phyloP scores from a whole-genome alignment of 30 jellyfish, hydroid and myxozoan genomes.

The Pseudorhiza aurosa region DNA sequence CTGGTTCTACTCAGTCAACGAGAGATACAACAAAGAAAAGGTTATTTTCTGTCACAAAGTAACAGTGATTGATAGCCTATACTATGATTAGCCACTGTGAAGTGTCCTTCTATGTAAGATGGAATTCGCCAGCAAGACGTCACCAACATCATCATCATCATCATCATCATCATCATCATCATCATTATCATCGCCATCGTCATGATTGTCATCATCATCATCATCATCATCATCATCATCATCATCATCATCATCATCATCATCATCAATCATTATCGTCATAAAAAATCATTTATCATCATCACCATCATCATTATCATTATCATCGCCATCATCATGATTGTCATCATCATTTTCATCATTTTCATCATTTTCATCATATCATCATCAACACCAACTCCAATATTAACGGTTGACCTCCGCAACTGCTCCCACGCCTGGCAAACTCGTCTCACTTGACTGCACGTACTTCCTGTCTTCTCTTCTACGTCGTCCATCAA shows the following conservation, averaged over 20 bases:
- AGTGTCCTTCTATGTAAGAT: no score
- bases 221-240: not conserved
- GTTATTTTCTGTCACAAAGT: constrained; percentile 11
- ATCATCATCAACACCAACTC: not conserved
- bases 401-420: not conserved
- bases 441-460: no score
- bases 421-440: no score
- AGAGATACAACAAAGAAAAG: constrained; percentile 90
- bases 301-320: not conserved
- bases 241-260: not conserved
- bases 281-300: no score
- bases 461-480: no score
- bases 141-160: not conserved
- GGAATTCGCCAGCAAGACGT: no score
- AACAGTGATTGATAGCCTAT: no score
- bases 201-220: not conserved
- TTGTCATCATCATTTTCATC: not conserved
- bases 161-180: not conserved
- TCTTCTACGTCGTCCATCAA: no score
- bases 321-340: not conserved
- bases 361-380: not conserved
- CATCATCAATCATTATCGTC: no score
- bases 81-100: no score
- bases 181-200: not conserved
- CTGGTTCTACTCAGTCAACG: constrained; percentile 96